phyloP scores from a whole-genome alignment of 2,797 vertebrate species.

The Echeneis naucrates region DNA sequence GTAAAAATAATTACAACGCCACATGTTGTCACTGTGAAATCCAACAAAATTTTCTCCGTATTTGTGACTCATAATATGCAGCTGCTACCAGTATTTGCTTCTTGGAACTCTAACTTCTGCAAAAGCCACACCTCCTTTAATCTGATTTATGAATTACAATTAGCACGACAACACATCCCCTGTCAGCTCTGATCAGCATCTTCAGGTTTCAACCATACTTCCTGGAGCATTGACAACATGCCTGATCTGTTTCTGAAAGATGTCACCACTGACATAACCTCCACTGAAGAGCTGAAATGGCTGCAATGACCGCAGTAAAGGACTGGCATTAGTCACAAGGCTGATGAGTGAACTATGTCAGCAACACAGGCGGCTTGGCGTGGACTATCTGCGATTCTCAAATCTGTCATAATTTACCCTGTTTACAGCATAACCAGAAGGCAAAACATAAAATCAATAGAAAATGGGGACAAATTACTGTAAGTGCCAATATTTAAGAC shows the following conservation, averaged over 20 bases:
- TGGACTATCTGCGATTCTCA: conserved; percentile 51
- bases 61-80: conserved; percentile 6
- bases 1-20: conserved; percentile 20
- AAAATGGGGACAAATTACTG: conserved; percentile 81
- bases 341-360: conserved; percentile 43
- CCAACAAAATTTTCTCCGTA: conserved; percentile 22
- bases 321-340: conserved; percentile 53
- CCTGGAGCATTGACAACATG: conserved; percentile 54
- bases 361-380: conserved; percentile 27
- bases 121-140: conserved; percentile 54
- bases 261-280: conserved; percentile 44
- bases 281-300: conserved; percentile 20
- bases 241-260: conserved; percentile 58
- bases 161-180: conserved; percentile 58
- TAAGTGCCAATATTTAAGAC: conserved; percentile 82
- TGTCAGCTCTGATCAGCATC: conserved; percentile 61
- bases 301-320: conserved; percentile 13
- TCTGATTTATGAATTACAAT: conserved; percentile 72
- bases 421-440: conserved; percentile 75
- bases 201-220: conserved; percentile 52
- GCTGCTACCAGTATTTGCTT: conserved; percentile 16
- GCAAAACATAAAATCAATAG: conserved; percentile 84
- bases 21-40: conserved; percentile 13
- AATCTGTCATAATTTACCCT: conserved; percentile 80
- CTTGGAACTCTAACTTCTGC: conserved; percentile 33